Conservation (phyloP, 2,888 invertebrate species). For the Nasonovia ribisnigri region DNA sequence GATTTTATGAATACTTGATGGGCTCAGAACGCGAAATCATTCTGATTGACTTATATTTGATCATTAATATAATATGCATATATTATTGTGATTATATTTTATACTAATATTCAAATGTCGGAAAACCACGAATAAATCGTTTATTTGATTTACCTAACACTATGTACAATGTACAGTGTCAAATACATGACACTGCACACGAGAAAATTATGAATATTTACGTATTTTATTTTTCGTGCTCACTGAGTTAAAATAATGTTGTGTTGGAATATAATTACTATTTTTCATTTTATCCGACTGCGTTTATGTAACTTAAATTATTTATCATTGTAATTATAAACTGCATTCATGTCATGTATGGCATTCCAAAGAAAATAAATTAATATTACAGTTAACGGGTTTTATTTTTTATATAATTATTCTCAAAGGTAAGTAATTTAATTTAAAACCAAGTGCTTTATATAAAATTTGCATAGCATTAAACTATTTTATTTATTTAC, state of each 20-base stretch:
- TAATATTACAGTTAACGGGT: not conserved
- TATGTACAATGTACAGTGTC: not conserved
- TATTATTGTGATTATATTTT: not conserved
- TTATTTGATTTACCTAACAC: conserved; percentile 4
- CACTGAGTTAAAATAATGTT: not conserved
- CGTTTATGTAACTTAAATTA: not conserved
- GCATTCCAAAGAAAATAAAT: conserved; percentile 16
- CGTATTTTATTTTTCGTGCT: not conserved
- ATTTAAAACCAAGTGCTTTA: not conserved
- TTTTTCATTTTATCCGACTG: not conserved
- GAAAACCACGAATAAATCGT: not conserved
- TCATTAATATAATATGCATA: conserved; percentile 1
- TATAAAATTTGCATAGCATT: not conserved
- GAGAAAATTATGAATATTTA: conserved; percentile 13
- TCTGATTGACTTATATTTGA: not conserved
- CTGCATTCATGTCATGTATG: not conserved
- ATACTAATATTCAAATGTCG: not conserved
- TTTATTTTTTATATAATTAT: not conserved
- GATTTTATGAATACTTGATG: not conserved
- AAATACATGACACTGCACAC: not conserved
- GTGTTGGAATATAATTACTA: not conserved
- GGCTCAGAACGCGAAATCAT: not conserved
- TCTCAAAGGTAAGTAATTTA: not conserved
- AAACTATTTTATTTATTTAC: not conserved
- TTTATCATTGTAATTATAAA: conserved; percentile 18